Conservation (phyloP, 2,888 invertebrate species). For the Acholoe squamosa region DNA sequence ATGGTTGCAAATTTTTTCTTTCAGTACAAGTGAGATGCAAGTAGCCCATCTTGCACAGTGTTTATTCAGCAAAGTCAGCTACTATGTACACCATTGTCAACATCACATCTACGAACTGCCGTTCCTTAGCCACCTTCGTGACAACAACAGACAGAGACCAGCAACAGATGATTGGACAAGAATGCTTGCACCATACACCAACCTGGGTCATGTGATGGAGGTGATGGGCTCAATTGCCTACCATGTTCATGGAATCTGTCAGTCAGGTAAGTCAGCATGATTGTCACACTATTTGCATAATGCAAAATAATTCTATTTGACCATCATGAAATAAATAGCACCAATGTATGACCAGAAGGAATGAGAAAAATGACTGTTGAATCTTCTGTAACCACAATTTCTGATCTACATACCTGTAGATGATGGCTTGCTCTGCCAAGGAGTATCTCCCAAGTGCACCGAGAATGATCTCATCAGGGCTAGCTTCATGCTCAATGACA, state of each 20-base stretch:
- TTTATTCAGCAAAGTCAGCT: neutral
- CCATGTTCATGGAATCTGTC: neutral
- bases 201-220: neutral
- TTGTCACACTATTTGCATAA: neutral
- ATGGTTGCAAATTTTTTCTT: neutral
- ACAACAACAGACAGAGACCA: neutral
- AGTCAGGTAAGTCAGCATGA: slow-evolving; percentile 27
- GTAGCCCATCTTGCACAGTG: neutral
- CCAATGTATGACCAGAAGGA: too few relatives aligned
- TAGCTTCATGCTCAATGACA: neutral
- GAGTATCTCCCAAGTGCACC: neutral
- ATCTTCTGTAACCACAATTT: neutral
- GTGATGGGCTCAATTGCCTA: neutral
- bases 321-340: neutral
- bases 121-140: neutral
- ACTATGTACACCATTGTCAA: neutral
- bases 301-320: too few relatives aligned
- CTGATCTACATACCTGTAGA: neutral
- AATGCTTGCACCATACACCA: neutral
- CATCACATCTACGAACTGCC: neutral
- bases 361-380: neutral
- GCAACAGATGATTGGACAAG: neutral
- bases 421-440: neutral
- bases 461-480: neutral
- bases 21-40: neutral